Conservation (phyloP, 2,113 vertebrate genomes). For the Dipodomys spectabilis region DNA sequence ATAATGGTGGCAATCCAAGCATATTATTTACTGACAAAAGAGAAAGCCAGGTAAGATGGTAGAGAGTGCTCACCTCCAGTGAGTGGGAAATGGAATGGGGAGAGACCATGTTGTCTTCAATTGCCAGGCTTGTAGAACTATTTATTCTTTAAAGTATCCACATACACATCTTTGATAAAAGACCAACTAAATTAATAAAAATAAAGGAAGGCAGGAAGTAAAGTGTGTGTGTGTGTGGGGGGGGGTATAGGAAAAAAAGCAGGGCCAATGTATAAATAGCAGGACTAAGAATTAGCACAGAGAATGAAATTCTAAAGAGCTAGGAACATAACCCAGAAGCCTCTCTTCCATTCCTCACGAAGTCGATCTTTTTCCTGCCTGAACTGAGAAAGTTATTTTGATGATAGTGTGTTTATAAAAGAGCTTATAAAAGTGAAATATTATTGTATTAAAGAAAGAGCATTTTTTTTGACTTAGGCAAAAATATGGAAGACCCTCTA, state of each 20-base stretch:
- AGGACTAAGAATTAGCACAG: neutral
- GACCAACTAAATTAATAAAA: conserved; percentile 33
- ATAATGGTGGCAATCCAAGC: neutral
- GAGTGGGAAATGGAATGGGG: neutral
- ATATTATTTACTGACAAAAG: conserved; percentile 37
- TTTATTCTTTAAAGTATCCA: conserved; percentile 1
- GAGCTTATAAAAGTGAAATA: neutral
- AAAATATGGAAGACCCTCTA: conserved; percentile 15
- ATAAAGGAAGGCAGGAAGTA: conserved; percentile 14
- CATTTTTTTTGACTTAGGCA: conserved; percentile 18
- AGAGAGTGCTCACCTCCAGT: neutral
- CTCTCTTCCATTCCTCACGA: neutral
- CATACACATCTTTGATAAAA: conserved; percentile 39
- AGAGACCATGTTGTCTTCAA: neutral
- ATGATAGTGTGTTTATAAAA: neutral
- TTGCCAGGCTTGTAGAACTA: neutral
- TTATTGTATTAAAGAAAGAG: neutral
- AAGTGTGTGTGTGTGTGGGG: neutral
- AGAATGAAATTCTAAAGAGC: conserved; percentile 40
- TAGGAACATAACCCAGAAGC: neutral
- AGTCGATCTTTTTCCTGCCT: conserved; percentile 21
- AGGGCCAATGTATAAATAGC: conserved; percentile 15
- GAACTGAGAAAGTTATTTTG: conserved; percentile 39
- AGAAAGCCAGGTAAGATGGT: neutral
- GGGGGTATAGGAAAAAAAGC: neutral